phyloP scores from a whole-genome alignment of 2,888 invertebrate genomes.

The Corbicula japonica region DNA sequence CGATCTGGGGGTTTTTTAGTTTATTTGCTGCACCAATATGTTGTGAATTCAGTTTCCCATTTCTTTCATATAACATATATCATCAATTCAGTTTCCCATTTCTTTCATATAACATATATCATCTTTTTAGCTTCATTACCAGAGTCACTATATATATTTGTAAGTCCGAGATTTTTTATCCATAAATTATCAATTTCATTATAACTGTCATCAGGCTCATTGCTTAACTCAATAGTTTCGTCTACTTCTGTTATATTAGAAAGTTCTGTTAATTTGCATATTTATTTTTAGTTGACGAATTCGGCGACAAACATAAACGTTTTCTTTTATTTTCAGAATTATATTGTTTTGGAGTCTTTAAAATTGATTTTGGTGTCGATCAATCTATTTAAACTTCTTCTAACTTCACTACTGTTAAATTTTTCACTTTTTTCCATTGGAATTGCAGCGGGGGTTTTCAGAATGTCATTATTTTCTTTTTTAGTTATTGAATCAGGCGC shows the following conservation, averaged over 20 bases:
- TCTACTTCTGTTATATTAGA: neutral
- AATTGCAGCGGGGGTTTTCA: neutral
- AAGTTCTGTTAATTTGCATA: conserved; percentile 1
- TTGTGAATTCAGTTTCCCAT: no score
- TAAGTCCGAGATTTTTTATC: neutral
- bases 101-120: neutral
- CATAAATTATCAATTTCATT: no score
- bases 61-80: neutral
- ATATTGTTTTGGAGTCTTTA: neutral
- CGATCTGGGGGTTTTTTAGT: neutral
- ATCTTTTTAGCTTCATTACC: no score
- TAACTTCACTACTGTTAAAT: neutral
- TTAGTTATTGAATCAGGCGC: neutral
- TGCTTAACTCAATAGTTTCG: neutral
- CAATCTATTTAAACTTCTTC: neutral
- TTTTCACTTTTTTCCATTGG: neutral
- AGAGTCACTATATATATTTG: no score
- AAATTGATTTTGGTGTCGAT: neutral
- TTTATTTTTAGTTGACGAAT: neutral
- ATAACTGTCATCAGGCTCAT: neutral
- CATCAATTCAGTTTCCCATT: neutral
- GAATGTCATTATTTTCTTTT: conserved; percentile 2
- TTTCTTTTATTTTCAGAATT: neutral
- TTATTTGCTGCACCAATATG: conserved; percentile 4
- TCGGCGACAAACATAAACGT: neutral